Percentiles rank a stretch among this genome's conserved stretches.
Evolutionary conservation across 1,140 invertebrate species (phyloP).

Genomic region (Leptopilina boulardi): DNA sequence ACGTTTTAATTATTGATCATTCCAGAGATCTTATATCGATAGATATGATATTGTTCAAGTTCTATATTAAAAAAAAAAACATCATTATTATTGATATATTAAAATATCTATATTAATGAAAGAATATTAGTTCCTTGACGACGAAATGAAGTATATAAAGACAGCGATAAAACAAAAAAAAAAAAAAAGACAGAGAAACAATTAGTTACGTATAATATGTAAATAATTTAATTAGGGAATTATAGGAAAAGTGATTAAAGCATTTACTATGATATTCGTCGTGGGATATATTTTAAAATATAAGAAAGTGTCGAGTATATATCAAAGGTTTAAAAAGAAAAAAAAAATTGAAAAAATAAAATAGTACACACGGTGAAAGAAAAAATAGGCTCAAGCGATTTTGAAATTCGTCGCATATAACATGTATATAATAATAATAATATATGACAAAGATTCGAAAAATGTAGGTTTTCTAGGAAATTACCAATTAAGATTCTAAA

Average conservation of each 20-base stretch:
- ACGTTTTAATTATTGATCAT: slow-evolving; percentile 56
- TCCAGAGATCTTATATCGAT: slow-evolving; percentile 33
- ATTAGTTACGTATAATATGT: slow-evolving; percentile 55
- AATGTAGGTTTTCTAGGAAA: slow-evolving; percentile 35
- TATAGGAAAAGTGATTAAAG: slow-evolving; percentile 43
- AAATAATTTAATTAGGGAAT: slow-evolving; percentile 50
- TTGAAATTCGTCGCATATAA: slow-evolving; percentile 42
- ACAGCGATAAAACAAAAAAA: slow-evolving; percentile 25
- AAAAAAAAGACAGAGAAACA: slow-evolving; percentile 36
- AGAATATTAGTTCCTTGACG: slow-evolving; percentile 50
- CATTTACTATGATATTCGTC: slow-evolving; percentile 60
- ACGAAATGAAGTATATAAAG: slow-evolving; percentile 19
- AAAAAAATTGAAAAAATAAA: slow-evolving; percentile 1
- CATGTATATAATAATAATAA: slow-evolving; percentile 36
- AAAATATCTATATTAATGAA: slow-evolving; percentile 6
- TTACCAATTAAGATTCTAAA: slow-evolving; percentile 44
- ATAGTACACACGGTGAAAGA: slow-evolving; percentile 45
- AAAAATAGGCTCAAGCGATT: slow-evolving; percentile 59
- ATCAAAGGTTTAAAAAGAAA: slow-evolving; percentile 2
- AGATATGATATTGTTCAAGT: slow-evolving; percentile 35
- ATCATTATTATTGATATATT: not conserved
- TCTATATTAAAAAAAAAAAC: slow-evolving; percentile 1
- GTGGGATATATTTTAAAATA: slow-evolving; percentile 64
- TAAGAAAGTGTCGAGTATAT: slow-evolving; percentile 48
- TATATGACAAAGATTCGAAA: slow-evolving; percentile 39